Evolutionary conservation across 2,888 invertebrate species (phyloP).

Genomic region (Heliconius ismenius): DNA sequence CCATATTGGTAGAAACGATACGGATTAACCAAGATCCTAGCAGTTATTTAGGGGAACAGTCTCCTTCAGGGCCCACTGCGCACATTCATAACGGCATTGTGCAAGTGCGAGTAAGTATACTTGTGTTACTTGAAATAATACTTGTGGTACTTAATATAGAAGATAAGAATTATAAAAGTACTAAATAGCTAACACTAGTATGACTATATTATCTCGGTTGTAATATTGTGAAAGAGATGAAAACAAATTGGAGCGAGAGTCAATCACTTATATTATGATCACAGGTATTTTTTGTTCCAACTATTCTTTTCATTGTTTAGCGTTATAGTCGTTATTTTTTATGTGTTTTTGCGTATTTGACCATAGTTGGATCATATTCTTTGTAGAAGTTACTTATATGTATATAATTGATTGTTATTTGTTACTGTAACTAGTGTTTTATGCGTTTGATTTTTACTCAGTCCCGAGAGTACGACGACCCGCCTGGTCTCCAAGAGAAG

Average conservation of each 20-base stretch:
- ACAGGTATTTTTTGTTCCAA: neutral
- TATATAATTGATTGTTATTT: neutral
- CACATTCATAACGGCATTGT: constrained; percentile 96
- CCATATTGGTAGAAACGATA: constrained; percentile 90
- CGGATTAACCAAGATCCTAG: constrained; percentile 87
- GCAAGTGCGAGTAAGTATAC: constrained; percentile 86
- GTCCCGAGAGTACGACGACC: constrained; percentile 92
- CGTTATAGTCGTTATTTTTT: neutral
- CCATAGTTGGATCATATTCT: neutral
- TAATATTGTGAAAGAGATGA: neutral
- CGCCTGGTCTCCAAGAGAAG: constrained; percentile 96
- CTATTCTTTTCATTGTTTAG: too few species aligned
- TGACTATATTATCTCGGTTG: neutral
- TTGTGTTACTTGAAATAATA: too few species aligned
- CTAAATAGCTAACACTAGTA: neutral
- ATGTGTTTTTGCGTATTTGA: neutral
- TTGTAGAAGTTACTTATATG: neutral
- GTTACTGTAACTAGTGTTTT: neutral
- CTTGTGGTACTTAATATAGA: neutral
- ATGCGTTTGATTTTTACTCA: constrained; percentile 1
- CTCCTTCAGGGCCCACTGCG: constrained; percentile 89
- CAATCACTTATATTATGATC: neutral
- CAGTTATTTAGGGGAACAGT: constrained; percentile 88
- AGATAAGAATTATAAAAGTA: neutral
- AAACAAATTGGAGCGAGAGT: neutral